These are phyloP conservation scores for Caenorhabditis japonica DNA, from an alignment of 2,888 invertebrate genomes.

Conservation along the genomic window DNA sequence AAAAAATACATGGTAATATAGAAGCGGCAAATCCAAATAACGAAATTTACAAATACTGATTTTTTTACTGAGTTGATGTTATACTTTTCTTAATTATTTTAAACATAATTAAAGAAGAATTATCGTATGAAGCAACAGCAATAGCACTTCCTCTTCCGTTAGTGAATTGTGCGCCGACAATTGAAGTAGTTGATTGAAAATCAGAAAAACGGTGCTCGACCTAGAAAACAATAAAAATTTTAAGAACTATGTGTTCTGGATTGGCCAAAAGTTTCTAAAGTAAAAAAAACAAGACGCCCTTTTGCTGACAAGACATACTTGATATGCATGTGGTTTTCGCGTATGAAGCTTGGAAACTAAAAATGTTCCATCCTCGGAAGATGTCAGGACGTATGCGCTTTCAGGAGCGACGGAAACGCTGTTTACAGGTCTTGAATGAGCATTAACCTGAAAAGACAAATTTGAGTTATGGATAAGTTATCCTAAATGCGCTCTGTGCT, in stretches of 20 bases:
- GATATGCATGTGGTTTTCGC: conserved; percentile 74
- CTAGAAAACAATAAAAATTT: conserved; percentile 40
- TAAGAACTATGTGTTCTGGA: too few relatives aligned
- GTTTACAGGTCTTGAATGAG: conserved; percentile 69
- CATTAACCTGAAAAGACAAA: conserved; percentile 56
- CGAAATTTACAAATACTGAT: neutral
- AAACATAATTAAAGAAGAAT: conserved; percentile 4
- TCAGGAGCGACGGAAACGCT: conserved; percentile 75
- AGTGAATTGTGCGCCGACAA: conserved; percentile 72
- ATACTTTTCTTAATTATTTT: conserved; percentile 19
- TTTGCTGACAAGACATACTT: conserved; percentile 48
- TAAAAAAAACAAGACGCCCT: too few relatives aligned
- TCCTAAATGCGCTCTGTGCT: too few relatives aligned
- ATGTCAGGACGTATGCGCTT: conserved; percentile 74
- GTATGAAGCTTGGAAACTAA: conserved; percentile 75
- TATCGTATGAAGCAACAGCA: conserved; percentile 32
- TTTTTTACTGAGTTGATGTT: neutral
- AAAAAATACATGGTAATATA: too few relatives aligned
- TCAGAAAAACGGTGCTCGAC: conserved; percentile 72
- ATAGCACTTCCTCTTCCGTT: conserved; percentile 68
- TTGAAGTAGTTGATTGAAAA: conserved; percentile 47
- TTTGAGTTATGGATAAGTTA: too few relatives aligned
- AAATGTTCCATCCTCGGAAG: conserved; percentile 69
- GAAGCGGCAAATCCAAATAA: too few relatives aligned
- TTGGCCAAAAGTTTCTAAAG: too few relatives aligned